Evolutionary conservation across 1,140 invertebrate species (phyloP).

Genomic region (Aphelinus certus): DNA sequence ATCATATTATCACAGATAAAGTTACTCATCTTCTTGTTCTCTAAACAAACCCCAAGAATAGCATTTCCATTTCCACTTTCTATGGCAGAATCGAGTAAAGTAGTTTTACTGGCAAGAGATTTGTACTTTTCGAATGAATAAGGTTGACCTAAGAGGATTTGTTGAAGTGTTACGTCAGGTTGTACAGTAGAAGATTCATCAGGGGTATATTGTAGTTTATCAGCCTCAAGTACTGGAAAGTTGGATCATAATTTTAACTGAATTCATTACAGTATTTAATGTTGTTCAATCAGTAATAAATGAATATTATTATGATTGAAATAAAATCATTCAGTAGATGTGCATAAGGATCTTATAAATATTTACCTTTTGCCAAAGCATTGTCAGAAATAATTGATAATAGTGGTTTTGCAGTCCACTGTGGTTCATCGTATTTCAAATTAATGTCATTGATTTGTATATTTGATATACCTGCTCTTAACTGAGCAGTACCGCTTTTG

Average conservation of each 20-base stretch:
- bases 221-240: constrained; percentile 52
- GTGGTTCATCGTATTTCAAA: constrained; percentile 51
- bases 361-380: constrained; percentile 58
- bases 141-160: constrained; percentile 62
- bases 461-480: constrained; percentile 54
- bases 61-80: constrained; percentile 67
- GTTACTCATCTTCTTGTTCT: background rate
- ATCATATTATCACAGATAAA: constrained; percentile 16
- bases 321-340: constrained; percentile 10
- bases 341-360: constrained; percentile 19
- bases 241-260: background rate
- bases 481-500: constrained; percentile 53
- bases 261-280: background rate
- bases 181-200: constrained; percentile 49
- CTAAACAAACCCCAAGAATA: constrained; percentile 62
- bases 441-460: constrained; percentile 48
- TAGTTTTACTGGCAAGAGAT: constrained; percentile 65
- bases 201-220: constrained; percentile 50
- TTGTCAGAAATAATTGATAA: constrained; percentile 60
- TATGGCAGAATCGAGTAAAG: constrained; percentile 65
- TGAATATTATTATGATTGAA: constrained; percentile 1
- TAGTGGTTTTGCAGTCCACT: constrained; percentile 56
- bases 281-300: background rate
- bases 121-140: constrained; percentile 67
- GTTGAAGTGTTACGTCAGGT: constrained; percentile 59